phyloP scores from a whole-genome alignment of 2,113 vertebrate species.

The Mormyrus iriodes region DNA sequence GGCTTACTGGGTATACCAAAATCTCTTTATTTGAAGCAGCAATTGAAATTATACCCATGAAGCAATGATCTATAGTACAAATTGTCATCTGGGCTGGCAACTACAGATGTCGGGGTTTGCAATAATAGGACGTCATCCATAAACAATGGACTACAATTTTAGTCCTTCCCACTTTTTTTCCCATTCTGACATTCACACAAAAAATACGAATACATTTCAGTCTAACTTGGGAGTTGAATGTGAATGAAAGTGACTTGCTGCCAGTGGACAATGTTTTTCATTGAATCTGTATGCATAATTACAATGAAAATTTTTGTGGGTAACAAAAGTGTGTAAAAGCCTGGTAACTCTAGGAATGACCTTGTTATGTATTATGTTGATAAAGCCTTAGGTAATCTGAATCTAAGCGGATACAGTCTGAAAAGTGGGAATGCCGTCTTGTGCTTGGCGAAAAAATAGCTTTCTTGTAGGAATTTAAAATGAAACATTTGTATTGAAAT shows the following conservation, averaged over 20 bases:
- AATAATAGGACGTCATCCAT: neutral
- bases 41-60: neutral
- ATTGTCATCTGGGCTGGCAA: neutral
- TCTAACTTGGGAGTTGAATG: neutral
- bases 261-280: neutral
- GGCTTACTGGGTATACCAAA: too few species aligned
- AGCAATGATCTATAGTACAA: neutral
- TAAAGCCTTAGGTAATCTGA: neutral
- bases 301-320: neutral
- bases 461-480: neutral
- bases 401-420: neutral
- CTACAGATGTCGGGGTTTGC: neutral
- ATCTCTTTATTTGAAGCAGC: neutral
- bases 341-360: neutral
- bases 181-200: neutral
- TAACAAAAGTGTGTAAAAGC: neutral
- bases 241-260: neutral
- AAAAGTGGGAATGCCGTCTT: neutral
- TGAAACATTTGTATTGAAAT: neutral
- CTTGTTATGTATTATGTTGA: neutral
- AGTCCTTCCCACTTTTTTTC: neutral
- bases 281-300: neutral
- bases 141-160: neutral
- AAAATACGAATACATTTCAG: neutral
- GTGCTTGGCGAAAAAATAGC: neutral